Percentiles rank a stretch among this genome's conserved stretches.
These are phyloP conservation scores for Phytoseiulus persimilis DNA, from an alignment of 2,888 invertebrate species.

Conservation along the genomic window DNA sequence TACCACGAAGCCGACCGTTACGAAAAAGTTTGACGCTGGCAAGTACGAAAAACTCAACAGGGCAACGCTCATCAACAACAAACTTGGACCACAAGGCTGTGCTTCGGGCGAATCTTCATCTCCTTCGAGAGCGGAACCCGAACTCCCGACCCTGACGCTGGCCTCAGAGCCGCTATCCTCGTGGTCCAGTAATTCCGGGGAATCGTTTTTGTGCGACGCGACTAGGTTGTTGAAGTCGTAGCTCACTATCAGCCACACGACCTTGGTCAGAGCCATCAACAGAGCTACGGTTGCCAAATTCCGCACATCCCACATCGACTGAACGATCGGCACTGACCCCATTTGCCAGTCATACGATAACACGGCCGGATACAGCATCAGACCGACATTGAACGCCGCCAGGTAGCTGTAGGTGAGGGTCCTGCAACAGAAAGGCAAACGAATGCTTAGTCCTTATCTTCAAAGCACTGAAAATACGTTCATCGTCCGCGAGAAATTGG, in stretches of 20 bases:
- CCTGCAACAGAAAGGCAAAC: slow-evolving; percentile 54
- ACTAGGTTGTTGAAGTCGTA: slow-evolving; percentile 16
- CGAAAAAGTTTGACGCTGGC: slow-evolving; percentile 68
- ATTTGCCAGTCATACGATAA: slow-evolving; percentile 84
- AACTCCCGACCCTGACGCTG: neutral
- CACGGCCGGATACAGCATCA: slow-evolving; percentile 67
- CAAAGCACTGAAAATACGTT: slow-evolving; percentile 18
- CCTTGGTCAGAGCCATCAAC: slow-evolving; percentile 56
- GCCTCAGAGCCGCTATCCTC: neutral
- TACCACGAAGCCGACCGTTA: slow-evolving; percentile 54
- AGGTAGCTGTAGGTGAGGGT: slow-evolving; percentile 71
- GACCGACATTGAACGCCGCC: slow-evolving; percentile 72
- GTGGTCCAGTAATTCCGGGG: neutral
- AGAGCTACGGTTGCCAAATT: slow-evolving; percentile 66
- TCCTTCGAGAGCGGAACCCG: neutral
- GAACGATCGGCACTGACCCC: slow-evolving; percentile 71
- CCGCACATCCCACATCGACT: slow-evolving; percentile 62
- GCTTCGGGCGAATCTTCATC: neutral
- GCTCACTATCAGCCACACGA: slow-evolving; percentile 46
- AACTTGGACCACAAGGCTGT: slow-evolving; percentile 10
- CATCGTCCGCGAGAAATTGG: too few relatives aligned
- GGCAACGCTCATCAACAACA: slow-evolving; percentile 61
- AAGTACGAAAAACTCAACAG: slow-evolving; percentile 71
- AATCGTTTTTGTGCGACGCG: neutral
- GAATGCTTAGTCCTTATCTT: neutral